Conservation (phyloP, 2,888 invertebrate genomes). For the Ochlodes sylvanus region DNA sequence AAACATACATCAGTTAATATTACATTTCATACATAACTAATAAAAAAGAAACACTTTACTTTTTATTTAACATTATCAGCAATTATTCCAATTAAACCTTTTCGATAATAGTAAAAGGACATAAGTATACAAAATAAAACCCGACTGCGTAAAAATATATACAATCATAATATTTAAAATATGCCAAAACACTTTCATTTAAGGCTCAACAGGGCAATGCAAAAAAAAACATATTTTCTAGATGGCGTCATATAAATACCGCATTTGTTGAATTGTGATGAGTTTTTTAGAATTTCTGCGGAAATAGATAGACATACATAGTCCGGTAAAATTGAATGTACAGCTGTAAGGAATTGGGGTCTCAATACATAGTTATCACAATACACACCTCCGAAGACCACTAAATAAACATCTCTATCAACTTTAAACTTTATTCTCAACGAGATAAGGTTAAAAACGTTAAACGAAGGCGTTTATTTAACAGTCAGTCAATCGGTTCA, state of each 20-base stretch:
- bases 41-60: constrained; percentile 2
- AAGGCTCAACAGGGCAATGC: too few relatives aligned
- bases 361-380: constrained; percentile 44
- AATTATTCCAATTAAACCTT: constrained; percentile 3
- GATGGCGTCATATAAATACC: too few relatives aligned
- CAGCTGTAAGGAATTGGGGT: constrained; percentile 39
- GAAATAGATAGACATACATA: too few relatives aligned
- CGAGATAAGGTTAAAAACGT: constrained; percentile 12
- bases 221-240: too few relatives aligned
- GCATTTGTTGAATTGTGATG: too few relatives aligned
- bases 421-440: constrained; percentile 29
- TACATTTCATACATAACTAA: constrained; percentile 3
- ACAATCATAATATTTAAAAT: too few relatives aligned
- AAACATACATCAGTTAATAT: constrained; percentile 9
- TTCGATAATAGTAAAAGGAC: not conserved
- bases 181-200: too few relatives aligned
- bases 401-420: constrained; percentile 35
- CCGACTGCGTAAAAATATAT: too few relatives aligned
- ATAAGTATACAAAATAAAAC: too few relatives aligned
- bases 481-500: constrained; percentile 27
- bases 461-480: constrained; percentile 33
- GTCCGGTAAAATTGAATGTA: not conserved
- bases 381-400: constrained; percentile 40
- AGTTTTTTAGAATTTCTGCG: too few relatives aligned
- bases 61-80: not conserved